Conservation (phyloP, 2,797 vertebrate genomes). For the Orestias chungarensis region DNA sequence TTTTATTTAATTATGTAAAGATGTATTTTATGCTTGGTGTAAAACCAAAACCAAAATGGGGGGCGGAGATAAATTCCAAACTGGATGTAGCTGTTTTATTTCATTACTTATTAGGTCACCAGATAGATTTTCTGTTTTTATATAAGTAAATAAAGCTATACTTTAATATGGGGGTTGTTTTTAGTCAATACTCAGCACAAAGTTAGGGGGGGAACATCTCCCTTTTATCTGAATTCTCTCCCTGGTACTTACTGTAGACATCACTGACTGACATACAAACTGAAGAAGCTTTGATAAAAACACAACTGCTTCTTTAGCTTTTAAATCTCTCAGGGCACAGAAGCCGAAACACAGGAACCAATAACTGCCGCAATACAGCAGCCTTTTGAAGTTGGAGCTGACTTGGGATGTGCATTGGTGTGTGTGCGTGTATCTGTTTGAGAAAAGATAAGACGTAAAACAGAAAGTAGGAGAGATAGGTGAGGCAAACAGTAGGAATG, state of each 20-base stretch:
- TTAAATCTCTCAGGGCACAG: constrained; percentile 66
- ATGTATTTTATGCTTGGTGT: constrained; percentile 31
- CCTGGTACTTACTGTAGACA: constrained; percentile 50
- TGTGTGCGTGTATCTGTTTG: neutral
- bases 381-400: constrained; percentile 65
- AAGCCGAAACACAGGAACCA: constrained; percentile 70
- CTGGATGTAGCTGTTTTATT: constrained; percentile 17
- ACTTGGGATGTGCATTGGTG: constrained; percentile 19
- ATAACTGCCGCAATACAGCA: constrained; percentile 55
- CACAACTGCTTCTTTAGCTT: constrained; percentile 65
- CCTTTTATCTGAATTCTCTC: constrained; percentile 48
- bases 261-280: constrained; percentile 53
- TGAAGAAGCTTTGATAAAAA: constrained; percentile 70
- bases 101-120: constrained; percentile 23
- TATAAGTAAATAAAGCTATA: constrained; percentile 20
- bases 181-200: constrained; percentile 29
- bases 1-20: constrained; percentile 51
- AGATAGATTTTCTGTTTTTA: constrained; percentile 23
- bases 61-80: neutral
- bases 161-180: constrained; percentile 24
- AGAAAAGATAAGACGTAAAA: constrained; percentile 21
- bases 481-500: constrained; percentile 14
- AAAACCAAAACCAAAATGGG: constrained; percentile 12
- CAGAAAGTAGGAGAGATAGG: constrained; percentile 11
- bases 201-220: constrained; percentile 25